phyloP scores from a whole-genome alignment of 2,888 invertebrate genomes.

The Chaitophorus viminalis region DNA sequence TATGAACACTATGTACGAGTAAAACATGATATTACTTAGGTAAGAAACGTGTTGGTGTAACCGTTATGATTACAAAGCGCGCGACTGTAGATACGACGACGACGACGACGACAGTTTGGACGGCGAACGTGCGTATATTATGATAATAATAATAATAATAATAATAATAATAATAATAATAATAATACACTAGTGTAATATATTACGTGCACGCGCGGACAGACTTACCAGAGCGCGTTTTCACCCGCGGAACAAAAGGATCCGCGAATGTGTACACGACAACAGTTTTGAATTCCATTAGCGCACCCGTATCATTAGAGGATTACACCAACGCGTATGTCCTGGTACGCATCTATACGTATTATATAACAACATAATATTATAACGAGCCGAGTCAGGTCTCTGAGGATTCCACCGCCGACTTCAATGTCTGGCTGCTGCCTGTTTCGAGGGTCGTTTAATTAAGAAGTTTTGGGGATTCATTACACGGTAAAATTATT shows the following conservation, averaged over 20 bases:
- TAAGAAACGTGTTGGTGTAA: no score
- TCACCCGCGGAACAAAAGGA: background rate
- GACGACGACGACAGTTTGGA: no score
- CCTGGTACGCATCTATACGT: no score
- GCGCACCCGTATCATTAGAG: constrained; percentile 19
- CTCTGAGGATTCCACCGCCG: constrained; percentile 1
- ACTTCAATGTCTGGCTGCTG: background rate
- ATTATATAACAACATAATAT: background rate
- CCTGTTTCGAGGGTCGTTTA: constrained; percentile 40
- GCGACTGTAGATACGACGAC: no score
- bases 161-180: no score
- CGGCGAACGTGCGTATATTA: no score
- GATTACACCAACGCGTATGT: constrained; percentile 21
- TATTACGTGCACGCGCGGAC: background rate
- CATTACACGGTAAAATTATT: constrained; percentile 27
- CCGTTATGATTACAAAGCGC: no score
- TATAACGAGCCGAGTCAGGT: constrained; percentile 16
- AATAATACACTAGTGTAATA: no score
- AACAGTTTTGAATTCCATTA: constrained; percentile 34
- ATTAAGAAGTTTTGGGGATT: constrained; percentile 51
- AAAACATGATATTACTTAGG: no score
- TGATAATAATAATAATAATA: no score
- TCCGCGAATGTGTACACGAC: background rate
- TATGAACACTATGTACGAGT: no score
- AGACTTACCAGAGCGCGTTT: background rate